phyloP scores from a whole-genome alignment of 2,888 invertebrate genomes.

The Dascillus cervinus region DNA sequence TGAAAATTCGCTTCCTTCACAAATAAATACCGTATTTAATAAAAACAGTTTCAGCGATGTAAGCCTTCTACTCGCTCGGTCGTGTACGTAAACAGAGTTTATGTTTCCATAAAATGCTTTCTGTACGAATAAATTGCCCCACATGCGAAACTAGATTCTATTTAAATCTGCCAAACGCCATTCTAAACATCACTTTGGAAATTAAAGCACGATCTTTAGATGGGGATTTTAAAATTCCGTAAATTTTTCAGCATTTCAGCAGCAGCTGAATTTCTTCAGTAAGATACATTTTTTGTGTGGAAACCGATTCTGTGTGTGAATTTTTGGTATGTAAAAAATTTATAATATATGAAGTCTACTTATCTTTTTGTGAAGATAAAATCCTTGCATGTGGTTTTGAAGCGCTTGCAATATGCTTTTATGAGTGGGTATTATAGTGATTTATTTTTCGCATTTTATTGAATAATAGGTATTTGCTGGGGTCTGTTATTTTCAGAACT shows the following conservation, averaged over 20 bases:
- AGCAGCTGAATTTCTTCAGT: too few relatives aligned
- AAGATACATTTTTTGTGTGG: too few relatives aligned
- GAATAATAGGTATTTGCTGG: constrained; percentile 29
- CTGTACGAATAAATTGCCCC: constrained; percentile 24
- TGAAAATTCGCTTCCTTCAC: too few relatives aligned
- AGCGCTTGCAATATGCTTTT: constrained; percentile 31
- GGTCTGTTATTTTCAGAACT: constrained; percentile 21
- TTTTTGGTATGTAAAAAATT: too few relatives aligned
- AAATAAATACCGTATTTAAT: too few relatives aligned
- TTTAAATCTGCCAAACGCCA: constrained; percentile 11
- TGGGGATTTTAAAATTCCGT: too few relatives aligned
- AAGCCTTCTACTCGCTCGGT: constrained; percentile 18
- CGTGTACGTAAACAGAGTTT: constrained; percentile 29
- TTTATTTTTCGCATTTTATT: constrained; percentile 32
- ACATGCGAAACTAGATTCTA: constrained; percentile 15
- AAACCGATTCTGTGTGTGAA: too few relatives aligned
- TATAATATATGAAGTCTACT: constrained; percentile 4
- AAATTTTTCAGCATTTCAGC: too few relatives aligned
- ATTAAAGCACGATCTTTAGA: too few relatives aligned
- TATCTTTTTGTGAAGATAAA: constrained; percentile 25
- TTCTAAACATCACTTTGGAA: too few relatives aligned
- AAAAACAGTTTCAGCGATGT: constrained; percentile 22
- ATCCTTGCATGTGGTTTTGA: constrained; percentile 31
- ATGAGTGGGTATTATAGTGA: constrained; percentile 30
- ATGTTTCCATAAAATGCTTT: constrained; percentile 30